Percentiles rank a stretch among this genome's conserved stretches.
These are phyloP conservation scores for Sylvia atricapilla DNA, from an alignment of 2,113 vertebrate species.

Conservation along the genomic window DNA sequence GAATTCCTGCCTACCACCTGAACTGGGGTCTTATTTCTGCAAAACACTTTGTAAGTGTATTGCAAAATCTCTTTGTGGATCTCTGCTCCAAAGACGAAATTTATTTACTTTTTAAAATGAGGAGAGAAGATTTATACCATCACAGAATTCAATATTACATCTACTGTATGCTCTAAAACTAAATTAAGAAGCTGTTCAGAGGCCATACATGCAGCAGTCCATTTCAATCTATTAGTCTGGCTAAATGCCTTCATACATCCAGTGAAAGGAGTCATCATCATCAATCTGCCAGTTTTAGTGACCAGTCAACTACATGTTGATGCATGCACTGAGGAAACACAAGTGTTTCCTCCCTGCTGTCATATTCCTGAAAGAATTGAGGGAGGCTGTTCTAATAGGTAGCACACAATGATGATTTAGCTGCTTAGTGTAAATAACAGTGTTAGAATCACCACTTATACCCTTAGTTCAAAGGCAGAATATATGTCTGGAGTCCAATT, in stretches of 20 bases:
- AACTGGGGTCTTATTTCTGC: neutral
- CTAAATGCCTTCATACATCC: constrained; percentile 47
- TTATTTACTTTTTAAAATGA: constrained; percentile 23
- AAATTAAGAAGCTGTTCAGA: constrained; percentile 55
- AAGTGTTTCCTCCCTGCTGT: neutral
- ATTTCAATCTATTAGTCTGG: constrained; percentile 58
- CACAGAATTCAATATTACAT: constrained; percentile 28
- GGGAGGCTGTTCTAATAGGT: constrained; percentile 3
- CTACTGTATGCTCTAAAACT: constrained; percentile 46
- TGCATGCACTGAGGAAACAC: neutral
- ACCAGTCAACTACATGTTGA: constrained; percentile 43
- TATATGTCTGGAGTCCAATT: neutral
- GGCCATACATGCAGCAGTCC: constrained; percentile 30
- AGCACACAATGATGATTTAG: neutral
- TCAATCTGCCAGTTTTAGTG: constrained; percentile 54
- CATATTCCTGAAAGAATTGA: neutral
- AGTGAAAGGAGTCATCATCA: constrained; percentile 26
- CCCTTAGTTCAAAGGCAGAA: neutral
- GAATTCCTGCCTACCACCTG: neutral
- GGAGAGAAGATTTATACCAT: constrained; percentile 48
- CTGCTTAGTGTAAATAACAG: neutral
- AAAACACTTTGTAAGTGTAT: neutral
- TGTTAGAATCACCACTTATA: neutral
- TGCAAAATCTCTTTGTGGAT: neutral
- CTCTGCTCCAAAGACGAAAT: neutral